Base-by-base conservation (phyloP, 2,113 vertebrate species). In the Turnix velox region DNA sequence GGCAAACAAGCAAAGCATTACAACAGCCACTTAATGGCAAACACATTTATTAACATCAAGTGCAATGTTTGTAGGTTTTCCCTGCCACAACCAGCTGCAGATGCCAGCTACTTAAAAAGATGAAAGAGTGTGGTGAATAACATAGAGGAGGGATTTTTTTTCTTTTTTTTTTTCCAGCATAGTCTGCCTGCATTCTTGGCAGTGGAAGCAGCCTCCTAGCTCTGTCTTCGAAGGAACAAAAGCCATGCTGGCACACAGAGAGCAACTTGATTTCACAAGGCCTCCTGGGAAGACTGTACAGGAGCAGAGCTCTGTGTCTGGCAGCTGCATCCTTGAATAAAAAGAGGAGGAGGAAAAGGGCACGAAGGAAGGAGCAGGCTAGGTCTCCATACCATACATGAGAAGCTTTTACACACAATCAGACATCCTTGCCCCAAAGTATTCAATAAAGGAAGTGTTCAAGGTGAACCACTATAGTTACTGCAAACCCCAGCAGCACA, bases 281-380 rank as follows among this genome's bases (percentile, higher is more conserved):
- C 91, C 96, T 97, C 97, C 96, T 69, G 87, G 95, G 96, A 97
- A 89, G 84, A 66, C 59, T 61, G 80, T 80, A 91, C 49, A 66
- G 96, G 96, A 92, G 95, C 94, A 91, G 28, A 33, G 97, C 96
- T 96, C 97, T 95, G 94, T 91, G 93, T 88, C 86, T 96, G 95
- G 97, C 97, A 98, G 97, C 95, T 95, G 90, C 95, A 94, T 97
- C 96, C 95, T 96, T 91, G 96, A 98, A 97, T 96, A 97, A 96
- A 96, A 96, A 92, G 93, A 93, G 93, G 59, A 91, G 90, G 92
- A 95, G 86, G 92, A 93, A 96, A 94, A 96, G 96, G 95, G 96
- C 95, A 96, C 76, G 82, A 96, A 97, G 95, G 93, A 97, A 97
- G 97, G 96, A 97, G 96, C 97, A 96, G 79, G 58, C 62, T 49